These are phyloP conservation scores for Pseudotriccus pelzelni DNA, from an alignment of 2,797 vertebrate genomes.

Conservation along the genomic window DNA sequence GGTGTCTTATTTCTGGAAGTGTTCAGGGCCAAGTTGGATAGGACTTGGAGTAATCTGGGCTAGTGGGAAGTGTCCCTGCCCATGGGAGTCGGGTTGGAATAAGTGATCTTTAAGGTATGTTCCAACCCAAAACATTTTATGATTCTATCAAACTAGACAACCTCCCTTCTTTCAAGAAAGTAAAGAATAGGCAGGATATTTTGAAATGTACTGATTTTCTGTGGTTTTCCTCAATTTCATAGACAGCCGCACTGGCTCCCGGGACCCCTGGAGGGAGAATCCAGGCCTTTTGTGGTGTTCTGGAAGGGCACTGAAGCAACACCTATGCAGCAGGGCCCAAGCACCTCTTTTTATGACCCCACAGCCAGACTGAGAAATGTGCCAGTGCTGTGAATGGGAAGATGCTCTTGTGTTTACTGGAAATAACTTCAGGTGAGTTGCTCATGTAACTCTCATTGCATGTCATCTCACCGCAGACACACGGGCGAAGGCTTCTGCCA, in stretches of 20 bases:
- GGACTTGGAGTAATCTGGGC: background rate
- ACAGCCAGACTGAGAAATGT: background rate
- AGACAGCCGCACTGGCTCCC: background rate
- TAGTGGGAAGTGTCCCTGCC: background rate
- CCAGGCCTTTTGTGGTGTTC: background rate
- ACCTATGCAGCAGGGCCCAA: background rate
- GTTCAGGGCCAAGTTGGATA: rapidly evolving
- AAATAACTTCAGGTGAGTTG: background rate
- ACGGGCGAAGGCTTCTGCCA: background rate
- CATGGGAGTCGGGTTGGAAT: background rate
- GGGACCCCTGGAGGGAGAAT: background rate
- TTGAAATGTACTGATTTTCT: background rate
- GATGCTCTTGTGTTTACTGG: background rate
- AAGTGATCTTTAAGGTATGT: background rate
- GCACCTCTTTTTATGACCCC: background rate
- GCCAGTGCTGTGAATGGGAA: background rate
- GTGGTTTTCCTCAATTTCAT: background rate
- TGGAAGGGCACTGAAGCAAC: background rate
- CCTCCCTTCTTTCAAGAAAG: background rate
- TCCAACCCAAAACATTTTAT: background rate
- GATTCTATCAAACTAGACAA: background rate
- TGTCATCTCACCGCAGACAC: rapidly evolving
- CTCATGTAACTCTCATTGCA: rapidly evolving
- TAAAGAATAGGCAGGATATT: background rate
- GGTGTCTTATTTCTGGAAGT: background rate